These are phyloP conservation scores for Aythya baeri DNA, from an alignment of 2,113 vertebrate species.

Conservation along the genomic window DNA sequence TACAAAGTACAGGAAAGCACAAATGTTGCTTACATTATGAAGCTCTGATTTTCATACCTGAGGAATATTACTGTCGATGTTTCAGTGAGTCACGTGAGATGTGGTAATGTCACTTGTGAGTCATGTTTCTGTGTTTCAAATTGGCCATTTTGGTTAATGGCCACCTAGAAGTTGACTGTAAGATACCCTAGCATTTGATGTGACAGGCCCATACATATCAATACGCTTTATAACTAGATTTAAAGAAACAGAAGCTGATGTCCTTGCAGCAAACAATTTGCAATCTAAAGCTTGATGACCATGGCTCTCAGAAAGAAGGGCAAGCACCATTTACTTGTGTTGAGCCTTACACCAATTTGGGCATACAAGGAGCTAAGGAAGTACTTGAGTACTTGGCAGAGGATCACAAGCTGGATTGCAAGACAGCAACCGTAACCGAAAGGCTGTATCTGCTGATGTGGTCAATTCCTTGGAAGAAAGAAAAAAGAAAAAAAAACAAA, in stretches of 20 bases:
- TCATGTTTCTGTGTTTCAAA: not conserved
- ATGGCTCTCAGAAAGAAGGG: not conserved
- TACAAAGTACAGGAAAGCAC: not conserved
- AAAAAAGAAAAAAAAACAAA: too few relatives aligned
- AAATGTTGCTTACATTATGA: not conserved
- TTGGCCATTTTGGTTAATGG: not conserved
- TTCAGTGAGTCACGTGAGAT: not conserved
- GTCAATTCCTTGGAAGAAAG: conserved; percentile 25
- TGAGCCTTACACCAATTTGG: not conserved
- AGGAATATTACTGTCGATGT: not conserved
- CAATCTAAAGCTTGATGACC: not conserved
- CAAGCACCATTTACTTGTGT: not conserved
- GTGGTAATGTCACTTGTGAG: accelerated
- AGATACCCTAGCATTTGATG: not conserved
- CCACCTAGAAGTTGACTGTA: not conserved
- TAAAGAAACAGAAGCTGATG: not conserved
- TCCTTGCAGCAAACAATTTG: not conserved
- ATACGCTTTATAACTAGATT: not conserved
- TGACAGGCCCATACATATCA: not conserved
- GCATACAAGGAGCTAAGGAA: not conserved
- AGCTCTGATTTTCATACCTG: not conserved
- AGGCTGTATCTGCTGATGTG: conserved; percentile 21
- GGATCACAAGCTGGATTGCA: not conserved
- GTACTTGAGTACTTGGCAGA: not conserved
- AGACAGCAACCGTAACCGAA: not conserved